Base-by-base conservation (phyloP, 2,113 vertebrate genomes). In the Petroica traversi region DNA sequence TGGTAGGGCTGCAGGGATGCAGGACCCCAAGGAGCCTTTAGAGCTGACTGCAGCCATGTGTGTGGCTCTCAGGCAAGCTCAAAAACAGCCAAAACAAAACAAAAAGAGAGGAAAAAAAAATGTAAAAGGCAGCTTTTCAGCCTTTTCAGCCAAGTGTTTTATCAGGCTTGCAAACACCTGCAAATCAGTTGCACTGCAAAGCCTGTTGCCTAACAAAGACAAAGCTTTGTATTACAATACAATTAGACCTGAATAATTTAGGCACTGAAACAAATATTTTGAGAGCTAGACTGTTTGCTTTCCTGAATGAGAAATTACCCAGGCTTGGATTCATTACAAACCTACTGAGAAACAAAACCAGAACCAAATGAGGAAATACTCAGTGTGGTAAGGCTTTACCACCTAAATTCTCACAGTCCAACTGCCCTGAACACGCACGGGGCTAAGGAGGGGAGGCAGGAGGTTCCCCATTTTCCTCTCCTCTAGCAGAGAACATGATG, bases 231-330 rank as follows among this genome's bases (percentile, higher is more conserved):
- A 86, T 94, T 43, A 92, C 79, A 63, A 66, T 54, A 31, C 92
- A 94, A 90, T 94, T 94, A 94, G 67, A 90, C 51, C 72, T 93
- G 95, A 95, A 95, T 92, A 92, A 96, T 88, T 90, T 34, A 94
- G 48, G 72, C 82, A 77, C 31, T 52, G 59, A 96, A 93, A 85
- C 79, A 93, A 93, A 28, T 83, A 77, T 74, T 91, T 66, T 83
- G 88, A 95, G 76, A 73, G 41, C 51, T 22, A 20, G 55, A 54
- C 72, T 93, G 79, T 94, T 92, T 77, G 55, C 88, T 67, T 74
- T 71, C 72, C 75, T 48, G 68, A 93, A 72, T 90, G 79, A 90
- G 85, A 85, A 92, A 94, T 92, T 40, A 46, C 54, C 40, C 58
- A 46, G 19, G 69, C 46, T 38, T 80, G 72, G 67, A 93, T 69